Base-by-base conservation (phyloP, 1,140 invertebrate genomes). In the Musca domestica region DNA sequence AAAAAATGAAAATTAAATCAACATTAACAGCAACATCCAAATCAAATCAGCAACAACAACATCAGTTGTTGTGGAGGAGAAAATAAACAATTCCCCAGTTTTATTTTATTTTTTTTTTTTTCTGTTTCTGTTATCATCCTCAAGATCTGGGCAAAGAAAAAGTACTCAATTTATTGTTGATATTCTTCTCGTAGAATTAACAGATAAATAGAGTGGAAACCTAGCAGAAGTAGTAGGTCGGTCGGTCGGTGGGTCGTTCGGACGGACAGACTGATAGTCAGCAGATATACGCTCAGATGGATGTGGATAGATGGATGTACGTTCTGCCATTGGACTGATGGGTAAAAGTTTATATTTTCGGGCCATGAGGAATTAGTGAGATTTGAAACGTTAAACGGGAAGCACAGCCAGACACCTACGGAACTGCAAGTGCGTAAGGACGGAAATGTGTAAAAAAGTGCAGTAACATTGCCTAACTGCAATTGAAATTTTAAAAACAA, bases 1-100 rank as follows among this genome's bases (percentile, higher is more conserved):
- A 52, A 23, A 56, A n/a, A 56, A n/a, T n/a, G n/a, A 54, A 54
- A 56, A 25, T 52, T 52, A 56, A 56, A 56, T 56, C 23, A 56
- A 56, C 52, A 56, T 56, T 56, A 27, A 23, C 20, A 54, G n/a
- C 27, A 30, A 41, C 19, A 52, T 52, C 12, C 52, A 27, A 27
- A 56, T 56, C 51, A 52, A 23, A 19, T 17, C n/a, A 49, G 19
- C n/a, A 19, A 19, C n/a, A 49, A 3, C 19, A 49, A 23, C 15
- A 15, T 12, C 12, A 56, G 3, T 12, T 10, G 6, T 10, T 10
- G 2, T 41, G 34, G 34, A 41, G 34, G 34, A 41, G 34, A 41
- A 41, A 41, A 41, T 41, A 41, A 41, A 41, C 34, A 41, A 41
- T 41, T 41, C 34, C 34, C 34, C 34, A 41, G 34, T 41, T 41